phyloP scores from a whole-genome alignment of 2,113 vertebrate genomes.

The Pluvianellus socialis region DNA sequence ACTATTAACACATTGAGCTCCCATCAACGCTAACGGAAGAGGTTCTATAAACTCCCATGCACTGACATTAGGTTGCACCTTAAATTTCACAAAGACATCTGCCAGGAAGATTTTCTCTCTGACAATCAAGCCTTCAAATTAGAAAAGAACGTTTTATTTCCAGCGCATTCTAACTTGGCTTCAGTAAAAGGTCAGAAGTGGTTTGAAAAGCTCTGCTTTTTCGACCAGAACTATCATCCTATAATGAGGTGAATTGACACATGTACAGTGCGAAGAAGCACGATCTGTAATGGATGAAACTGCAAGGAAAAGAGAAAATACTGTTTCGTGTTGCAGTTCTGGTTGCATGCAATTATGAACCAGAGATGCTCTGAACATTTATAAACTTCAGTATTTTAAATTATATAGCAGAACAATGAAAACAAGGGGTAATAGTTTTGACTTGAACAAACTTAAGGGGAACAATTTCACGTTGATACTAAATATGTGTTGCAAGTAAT shows the following conservation, averaged over 20 bases:
- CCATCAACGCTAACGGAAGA: background rate
- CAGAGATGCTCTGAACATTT: conserved; percentile 5
- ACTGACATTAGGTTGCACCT: background rate
- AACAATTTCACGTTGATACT: conserved; percentile 16
- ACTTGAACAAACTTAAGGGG: background rate
- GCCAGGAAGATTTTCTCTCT: background rate
- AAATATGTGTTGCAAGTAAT: background rate
- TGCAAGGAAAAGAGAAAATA: conserved; percentile 11
- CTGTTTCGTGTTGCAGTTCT: conserved; percentile 8
- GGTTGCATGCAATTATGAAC: background rate
- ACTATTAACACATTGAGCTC: background rate
- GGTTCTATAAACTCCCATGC: background rate
- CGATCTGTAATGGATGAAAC: background rate
- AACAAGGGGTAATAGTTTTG: background rate
- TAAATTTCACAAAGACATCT: background rate
- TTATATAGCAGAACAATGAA: background rate
- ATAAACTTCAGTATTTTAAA: background rate
- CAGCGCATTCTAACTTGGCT: conserved; percentile 22
- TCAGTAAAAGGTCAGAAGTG: conserved; percentile 8
- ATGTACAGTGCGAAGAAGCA: background rate
- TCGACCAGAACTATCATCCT: background rate
- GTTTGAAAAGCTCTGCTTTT: background rate
- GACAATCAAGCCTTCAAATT: background rate
- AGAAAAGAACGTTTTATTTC: conserved; percentile 6
- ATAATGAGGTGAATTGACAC: background rate